Evolutionary conservation across 2,888 invertebrate species (phyloP).

Genomic region (Ormyrus pomaceus): DNA sequence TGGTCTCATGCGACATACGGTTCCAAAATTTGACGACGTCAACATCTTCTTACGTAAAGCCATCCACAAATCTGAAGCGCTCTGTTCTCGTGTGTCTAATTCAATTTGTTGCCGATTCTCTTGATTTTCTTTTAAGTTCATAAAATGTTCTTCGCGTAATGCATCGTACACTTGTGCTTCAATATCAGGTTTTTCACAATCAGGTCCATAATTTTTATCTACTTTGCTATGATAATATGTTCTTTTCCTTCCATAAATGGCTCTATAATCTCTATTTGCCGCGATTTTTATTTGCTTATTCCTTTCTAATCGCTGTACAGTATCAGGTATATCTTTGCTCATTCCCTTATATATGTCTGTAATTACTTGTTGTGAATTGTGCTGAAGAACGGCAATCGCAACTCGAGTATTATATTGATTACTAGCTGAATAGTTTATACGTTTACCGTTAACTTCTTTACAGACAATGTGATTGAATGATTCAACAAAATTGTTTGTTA

Average conservation of each 20-base stretch:
- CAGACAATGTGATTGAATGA: slow-evolving; percentile 31
- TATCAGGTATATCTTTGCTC: neutral
- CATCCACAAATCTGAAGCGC: slow-evolving; percentile 47
- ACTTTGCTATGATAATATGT: neutral
- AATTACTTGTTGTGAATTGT: neutral
- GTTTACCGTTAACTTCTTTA: slow-evolving; percentile 38
- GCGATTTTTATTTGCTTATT: neutral
- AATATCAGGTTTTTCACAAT: slow-evolving; percentile 56
- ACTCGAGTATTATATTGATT: slow-evolving; percentile 15
- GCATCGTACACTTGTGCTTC: slow-evolving; percentile 16
- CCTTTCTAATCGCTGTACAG: neutral
- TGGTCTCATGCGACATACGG: slow-evolving; percentile 41
- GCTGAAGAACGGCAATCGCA: neutral
- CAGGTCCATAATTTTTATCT: slow-evolving; percentile 56
- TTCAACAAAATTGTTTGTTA: slow-evolving; percentile 35
- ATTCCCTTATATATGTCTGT: neutral
- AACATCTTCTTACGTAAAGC: slow-evolving; percentile 48
- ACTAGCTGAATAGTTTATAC: slow-evolving; percentile 20
- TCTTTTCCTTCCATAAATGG: neutral
- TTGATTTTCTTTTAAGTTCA: slow-evolving; percentile 46
- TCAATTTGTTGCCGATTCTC: slow-evolving; percentile 51
- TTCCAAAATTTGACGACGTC: slow-evolving; percentile 59
- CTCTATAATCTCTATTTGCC: neutral
- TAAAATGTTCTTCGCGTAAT: slow-evolving; percentile 40
- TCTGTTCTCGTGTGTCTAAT: slow-evolving; percentile 51